Evolutionary conservation across 1,140 invertebrate species (phyloP).

Genomic region (Metopolophium dirhodum): DNA sequence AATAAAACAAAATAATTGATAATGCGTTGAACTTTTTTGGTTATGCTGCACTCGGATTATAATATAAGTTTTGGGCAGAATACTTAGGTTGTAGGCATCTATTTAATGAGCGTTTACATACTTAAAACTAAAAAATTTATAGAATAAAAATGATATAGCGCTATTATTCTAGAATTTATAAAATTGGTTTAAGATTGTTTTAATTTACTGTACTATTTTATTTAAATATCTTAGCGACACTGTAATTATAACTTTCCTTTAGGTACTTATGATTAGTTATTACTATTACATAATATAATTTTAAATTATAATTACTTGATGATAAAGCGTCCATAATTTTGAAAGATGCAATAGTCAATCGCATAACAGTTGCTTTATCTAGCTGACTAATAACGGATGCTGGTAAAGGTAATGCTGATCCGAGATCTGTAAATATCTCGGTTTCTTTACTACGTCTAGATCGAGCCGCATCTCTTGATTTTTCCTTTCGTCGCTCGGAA

Average conservation of each 20-base stretch:
- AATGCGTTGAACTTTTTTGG: not conserved
- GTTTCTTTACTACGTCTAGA: slow-evolving; percentile 91
- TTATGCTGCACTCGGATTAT: not conserved
- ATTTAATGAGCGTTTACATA: not conserved
- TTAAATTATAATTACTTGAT: slow-evolving; percentile 71
- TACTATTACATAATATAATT: not conserved
- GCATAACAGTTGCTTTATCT: slow-evolving; percentile 95
- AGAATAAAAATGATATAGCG: too few relatives aligned
- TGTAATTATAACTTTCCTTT: slow-evolving; percentile 1
- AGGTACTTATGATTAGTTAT: not conserved
- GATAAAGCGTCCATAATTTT: slow-evolving; percentile 83
- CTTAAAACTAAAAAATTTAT: not conserved
- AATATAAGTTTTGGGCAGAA: not conserved
- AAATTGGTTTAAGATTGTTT: not conserved
- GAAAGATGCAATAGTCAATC: slow-evolving; percentile 89
- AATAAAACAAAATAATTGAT: not conserved
- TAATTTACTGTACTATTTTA: not conserved
- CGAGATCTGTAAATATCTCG: slow-evolving; percentile 90
- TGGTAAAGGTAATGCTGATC: slow-evolving; percentile 79
- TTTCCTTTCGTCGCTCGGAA: slow-evolving; percentile 96
- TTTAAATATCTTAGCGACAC: not conserved
- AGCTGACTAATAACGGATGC: slow-evolving; percentile 76
- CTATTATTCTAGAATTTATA: not conserved
- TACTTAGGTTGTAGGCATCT: not conserved
- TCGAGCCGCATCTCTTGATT: slow-evolving; percentile 92